Percentiles rank a stretch among this genome's conserved stretches.
These are phyloP conservation scores for Pilophorus perplexus DNA, from an alignment of 2,888 invertebrate genomes.

Conservation along the genomic window DNA sequence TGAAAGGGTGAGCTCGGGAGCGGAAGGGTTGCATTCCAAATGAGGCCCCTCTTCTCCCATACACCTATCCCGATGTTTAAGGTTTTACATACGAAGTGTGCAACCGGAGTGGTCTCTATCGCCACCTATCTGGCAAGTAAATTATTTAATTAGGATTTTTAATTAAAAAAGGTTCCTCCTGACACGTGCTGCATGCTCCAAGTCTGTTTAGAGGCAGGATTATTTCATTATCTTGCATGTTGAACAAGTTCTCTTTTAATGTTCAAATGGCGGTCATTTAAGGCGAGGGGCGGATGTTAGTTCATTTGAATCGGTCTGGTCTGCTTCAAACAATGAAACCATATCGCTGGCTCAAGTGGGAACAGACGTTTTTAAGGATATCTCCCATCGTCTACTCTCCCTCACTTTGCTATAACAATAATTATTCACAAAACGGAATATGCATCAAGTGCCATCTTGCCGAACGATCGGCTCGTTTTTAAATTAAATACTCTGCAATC, in stretches of 20 bases:
- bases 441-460: too few species aligned
- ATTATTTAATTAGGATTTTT: conserved; percentile 40
- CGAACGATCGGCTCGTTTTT: too few species aligned
- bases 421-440: too few species aligned
- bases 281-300: neutral
- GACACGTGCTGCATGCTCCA: neutral
- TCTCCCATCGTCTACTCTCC: too few species aligned
- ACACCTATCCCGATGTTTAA: conserved; percentile 39
- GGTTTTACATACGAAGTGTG: conserved; percentile 33
- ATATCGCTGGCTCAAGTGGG: too few species aligned
- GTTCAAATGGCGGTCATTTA: neutral
- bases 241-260: neutral
- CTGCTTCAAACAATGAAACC: too few species aligned
- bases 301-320: neutral
- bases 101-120: conserved; percentile 12
- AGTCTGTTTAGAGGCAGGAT: conserved; percentile 13
- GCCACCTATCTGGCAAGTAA: conserved; percentile 18
- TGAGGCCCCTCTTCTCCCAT: conserved; percentile 24
- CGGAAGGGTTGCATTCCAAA: conserved; percentile 38
- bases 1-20: conserved; percentile 30
- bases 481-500: too few species aligned
- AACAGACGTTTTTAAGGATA: too few species aligned
- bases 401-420: too few species aligned
- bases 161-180: conserved; percentile 31
- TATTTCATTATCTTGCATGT: conserved; percentile 39